Evolutionary conservation across 2,888 invertebrate species (phyloP).

Genomic region (Standfussiana lucernea): DNA sequence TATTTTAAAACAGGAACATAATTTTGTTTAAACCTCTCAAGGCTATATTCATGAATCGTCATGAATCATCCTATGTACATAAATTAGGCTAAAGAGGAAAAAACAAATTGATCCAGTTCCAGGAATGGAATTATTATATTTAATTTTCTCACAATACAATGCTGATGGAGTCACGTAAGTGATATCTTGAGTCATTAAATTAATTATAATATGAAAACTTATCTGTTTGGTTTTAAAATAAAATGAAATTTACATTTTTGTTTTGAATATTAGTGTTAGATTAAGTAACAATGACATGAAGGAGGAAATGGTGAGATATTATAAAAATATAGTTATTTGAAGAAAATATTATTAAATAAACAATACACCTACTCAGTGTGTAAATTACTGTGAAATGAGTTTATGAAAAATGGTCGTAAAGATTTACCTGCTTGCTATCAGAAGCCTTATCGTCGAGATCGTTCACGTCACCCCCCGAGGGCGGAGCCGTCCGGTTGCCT

Average conservation of each 20-base stretch:
- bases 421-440: conserved; percentile 87
- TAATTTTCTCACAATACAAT: conserved; percentile 8
- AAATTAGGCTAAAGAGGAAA: conserved; percentile 43
- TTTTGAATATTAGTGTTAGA: conserved; percentile 1
- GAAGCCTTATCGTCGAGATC: conserved; percentile 86
- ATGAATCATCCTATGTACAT: conserved; percentile 49
- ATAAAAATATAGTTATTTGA: neutral
- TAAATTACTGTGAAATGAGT: conserved; percentile 1
- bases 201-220: neutral
- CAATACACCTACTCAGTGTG: neutral
- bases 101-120: conserved; percentile 17
- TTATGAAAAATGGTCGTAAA: conserved; percentile 33
- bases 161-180: neutral
- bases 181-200: neutral
- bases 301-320: neutral
- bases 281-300: neutral
- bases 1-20: conserved; percentile 46
- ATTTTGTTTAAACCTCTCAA: conserved; percentile 42
- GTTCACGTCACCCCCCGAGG: conserved; percentile 86
- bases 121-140: neutral
- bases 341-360: neutral
- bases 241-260: conserved; percentile 4
- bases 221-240: neutral
- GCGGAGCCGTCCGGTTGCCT: conserved; percentile 87
- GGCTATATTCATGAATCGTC: conserved; percentile 54